Evolutionary conservation across 2,888 invertebrate species (phyloP).

Genomic region (Caenorhabditis sinica): DNA sequence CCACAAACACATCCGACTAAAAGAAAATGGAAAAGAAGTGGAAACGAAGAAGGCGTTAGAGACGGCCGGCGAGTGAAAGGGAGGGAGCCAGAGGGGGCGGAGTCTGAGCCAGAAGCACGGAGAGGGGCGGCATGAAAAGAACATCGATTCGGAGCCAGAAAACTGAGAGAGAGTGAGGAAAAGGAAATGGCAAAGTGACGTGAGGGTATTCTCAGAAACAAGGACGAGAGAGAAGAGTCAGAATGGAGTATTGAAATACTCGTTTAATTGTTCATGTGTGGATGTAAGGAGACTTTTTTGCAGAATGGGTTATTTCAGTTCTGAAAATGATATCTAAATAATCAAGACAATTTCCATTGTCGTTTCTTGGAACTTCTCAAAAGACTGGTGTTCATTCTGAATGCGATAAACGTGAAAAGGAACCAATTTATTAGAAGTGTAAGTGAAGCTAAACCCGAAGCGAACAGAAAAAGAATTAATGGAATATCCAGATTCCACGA

Average conservation of each 20-base stretch:
- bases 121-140: constrained; percentile 19
- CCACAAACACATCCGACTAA: not conserved
- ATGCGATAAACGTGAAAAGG: not conserved
- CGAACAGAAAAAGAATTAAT: constrained; percentile 14
- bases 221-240: not conserved
- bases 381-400: too few relatives aligned
- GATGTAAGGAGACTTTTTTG: not conserved
- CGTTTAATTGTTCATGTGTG: not conserved
- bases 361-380: too few relatives aligned
- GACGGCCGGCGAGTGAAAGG: constrained; percentile 10
- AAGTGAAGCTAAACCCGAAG: constrained; percentile 52
- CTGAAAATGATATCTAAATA: too few relatives aligned
- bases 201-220: constrained; percentile 15
- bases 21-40: constrained; percentile 25
- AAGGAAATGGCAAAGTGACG: constrained; percentile 29
- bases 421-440: constrained; percentile 5
- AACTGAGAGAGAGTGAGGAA: constrained; percentile 13
- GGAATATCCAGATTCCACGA: not conserved
- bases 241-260: not conserved
- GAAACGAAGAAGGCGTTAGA: constrained; percentile 18
- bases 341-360: too few relatives aligned
- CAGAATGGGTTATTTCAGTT: not conserved
- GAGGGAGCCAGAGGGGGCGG: constrained; percentile 10
- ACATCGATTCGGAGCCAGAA: constrained; percentile 31
- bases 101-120: constrained; percentile 32